Evolutionary conservation across 2,797 vertebrate genomes (phyloP), one percentile per base, ranked within the genome.

Genomic region (Epinephelus coioides): DNA sequence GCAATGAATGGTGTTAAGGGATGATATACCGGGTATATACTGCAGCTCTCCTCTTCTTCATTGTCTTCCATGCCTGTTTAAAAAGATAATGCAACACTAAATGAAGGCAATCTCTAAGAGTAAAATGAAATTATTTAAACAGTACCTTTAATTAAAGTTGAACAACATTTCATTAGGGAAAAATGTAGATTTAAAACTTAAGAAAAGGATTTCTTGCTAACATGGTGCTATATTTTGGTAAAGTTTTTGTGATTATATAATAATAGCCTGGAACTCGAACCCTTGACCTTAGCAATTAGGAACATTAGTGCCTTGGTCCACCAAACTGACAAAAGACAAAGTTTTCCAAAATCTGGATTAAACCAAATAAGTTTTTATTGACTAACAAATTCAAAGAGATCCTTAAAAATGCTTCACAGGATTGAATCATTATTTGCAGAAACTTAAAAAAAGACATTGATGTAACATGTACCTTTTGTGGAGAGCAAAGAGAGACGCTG

Each of bases 41-140:
- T 89, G 94, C 95, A 95, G 82, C 78, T 93, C 17, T 60, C 94
- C 17, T 94, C 93, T 1, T 94, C 94, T 40, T 89, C 80, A 6
- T 51, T 72, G 21, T 76, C 82, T n/a, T 90, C 94, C 96, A 96
- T 95, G 34, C 59, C 94, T 94, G 83, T 57, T 30, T 18, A 25
- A 25, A 64, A 75, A 34, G n/a, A 71, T 1, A 17, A 19, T 0
- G 17, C 1, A 69, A 46, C 49, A 50, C 2, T 43, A 12, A 57
- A 64, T 53, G 5, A 55, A 65, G 25, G 18, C 25, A 5, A 8
- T 14, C 2, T 60, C 27, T 30, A 3, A 9, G 8, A 7, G 2
- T n/a, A 10, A 60, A 14, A 59, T 11, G 0, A 38, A 23, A 69
- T 4, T 6, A 12, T 44, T 10, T 0, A 51, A 43, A 72, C 19